phyloP scores from a whole-genome alignment of 1,140 invertebrate species.

The Holotrichia oblita region DNA sequence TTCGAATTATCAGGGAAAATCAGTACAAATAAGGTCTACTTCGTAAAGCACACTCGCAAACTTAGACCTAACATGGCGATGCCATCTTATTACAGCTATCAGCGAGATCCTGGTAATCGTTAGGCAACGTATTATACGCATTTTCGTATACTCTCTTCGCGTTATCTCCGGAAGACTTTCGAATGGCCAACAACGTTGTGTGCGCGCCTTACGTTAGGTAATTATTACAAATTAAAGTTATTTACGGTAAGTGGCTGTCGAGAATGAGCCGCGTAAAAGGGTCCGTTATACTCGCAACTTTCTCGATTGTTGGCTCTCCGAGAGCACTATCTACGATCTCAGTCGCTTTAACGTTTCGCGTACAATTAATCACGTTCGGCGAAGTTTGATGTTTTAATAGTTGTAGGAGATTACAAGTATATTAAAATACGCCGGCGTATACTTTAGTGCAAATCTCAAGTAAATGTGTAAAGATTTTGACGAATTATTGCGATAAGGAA shows the following conservation, averaged over 20 bases:
- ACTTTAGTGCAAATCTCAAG: too few relatives aligned
- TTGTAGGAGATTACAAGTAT: not conserved
- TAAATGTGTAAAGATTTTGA: too few relatives aligned
- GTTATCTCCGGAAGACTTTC: not conserved
- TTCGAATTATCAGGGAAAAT: not conserved
- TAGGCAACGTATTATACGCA: constrained; percentile 4
- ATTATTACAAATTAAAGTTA: constrained; percentile 22
- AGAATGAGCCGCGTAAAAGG: not conserved
- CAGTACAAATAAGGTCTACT: not conserved
- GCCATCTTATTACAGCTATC: not conserved
- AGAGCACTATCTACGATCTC: not conserved
- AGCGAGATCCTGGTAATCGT: not conserved
- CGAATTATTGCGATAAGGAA: too few relatives aligned
- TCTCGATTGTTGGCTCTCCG: not conserved
- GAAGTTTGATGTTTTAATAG: constrained; percentile 9
- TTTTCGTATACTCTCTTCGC: not conserved
- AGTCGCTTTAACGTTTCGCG: not conserved
- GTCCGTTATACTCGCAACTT: not conserved
- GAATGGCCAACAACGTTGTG: not conserved
- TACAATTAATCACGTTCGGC: not conserved
- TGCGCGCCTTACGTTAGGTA: not conserved
- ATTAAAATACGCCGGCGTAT: too few relatives aligned
- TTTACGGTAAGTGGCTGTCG: constrained; percentile 1
- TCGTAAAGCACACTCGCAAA: too few relatives aligned
- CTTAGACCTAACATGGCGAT: not conserved